phyloP scores from a whole-genome alignment of 2,797 vertebrate species.

The Forpus xanthops region DNA sequence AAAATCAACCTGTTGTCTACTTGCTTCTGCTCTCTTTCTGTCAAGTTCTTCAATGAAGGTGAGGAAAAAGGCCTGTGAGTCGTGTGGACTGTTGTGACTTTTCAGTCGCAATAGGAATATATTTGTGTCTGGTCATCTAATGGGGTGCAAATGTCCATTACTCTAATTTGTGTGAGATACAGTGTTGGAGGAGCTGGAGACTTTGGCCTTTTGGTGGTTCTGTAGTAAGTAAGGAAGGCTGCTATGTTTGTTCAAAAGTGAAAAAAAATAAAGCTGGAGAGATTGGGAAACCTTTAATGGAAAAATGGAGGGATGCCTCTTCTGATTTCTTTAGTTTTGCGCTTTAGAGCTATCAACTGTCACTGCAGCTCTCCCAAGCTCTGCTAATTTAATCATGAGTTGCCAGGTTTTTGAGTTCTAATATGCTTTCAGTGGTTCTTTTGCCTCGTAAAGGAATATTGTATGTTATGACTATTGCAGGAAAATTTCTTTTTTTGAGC shows the following conservation, averaged over 20 bases:
- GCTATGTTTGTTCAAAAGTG: background rate
- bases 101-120: background rate
- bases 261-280: background rate
- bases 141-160: accelerated
- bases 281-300: background rate
- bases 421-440: background rate
- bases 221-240: background rate
- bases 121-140: background rate
- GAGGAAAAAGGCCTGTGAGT: background rate
- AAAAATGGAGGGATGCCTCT: background rate
- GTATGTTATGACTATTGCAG: background rate
- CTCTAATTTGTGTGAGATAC: background rate
- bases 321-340: background rate
- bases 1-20: background rate
- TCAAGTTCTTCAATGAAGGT: background rate
- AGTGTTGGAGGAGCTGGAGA: background rate
- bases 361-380: background rate
- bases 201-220: background rate
- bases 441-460: background rate
- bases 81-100: background rate
- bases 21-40: background rate
- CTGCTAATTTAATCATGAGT: background rate
- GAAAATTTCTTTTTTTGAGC: background rate
- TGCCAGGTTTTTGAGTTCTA: background rate
- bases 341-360: background rate